Conservation (phyloP, 1,140 invertebrate genomes). For the Agrilus planipennis region DNA sequence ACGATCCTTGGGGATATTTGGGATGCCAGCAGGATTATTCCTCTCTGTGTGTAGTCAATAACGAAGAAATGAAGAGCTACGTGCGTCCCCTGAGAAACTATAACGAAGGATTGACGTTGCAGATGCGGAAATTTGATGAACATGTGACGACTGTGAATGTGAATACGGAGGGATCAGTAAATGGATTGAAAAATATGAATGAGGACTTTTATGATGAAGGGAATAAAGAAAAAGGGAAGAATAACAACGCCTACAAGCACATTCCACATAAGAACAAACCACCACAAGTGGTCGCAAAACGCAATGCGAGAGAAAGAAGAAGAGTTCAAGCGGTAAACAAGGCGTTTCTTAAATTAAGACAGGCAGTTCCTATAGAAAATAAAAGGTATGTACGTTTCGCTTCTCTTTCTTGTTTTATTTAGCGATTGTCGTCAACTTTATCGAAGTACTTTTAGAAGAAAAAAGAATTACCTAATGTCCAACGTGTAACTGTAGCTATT, state of each 20-base stretch:
- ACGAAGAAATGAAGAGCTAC: too few relatives aligned
- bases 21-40: too few relatives aligned
- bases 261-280: conserved; percentile 27
- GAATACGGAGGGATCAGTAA: conserved; percentile 6
- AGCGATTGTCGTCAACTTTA: too few relatives aligned
- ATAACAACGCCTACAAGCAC: conserved; percentile 19
- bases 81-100: too few relatives aligned
- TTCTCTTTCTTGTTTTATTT: too few relatives aligned
- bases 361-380: conserved; percentile 36
- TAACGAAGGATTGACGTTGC: not conserved
- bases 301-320: conserved; percentile 44
- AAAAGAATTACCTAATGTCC: too few relatives aligned
- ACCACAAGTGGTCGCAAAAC: conserved; percentile 41
- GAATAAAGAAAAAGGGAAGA: conserved; percentile 15
- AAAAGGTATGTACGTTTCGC: too few relatives aligned
- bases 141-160: conserved; percentile 11
- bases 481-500: too few relatives aligned
- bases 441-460: too few relatives aligned
- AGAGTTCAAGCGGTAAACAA: conserved; percentile 45
- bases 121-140: conserved; percentile 5
- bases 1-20: too few relatives aligned
- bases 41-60: too few relatives aligned
- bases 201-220: conserved; percentile 6
- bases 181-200: conserved; percentile 6
- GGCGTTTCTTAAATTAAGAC: conserved; percentile 39